Conservation (phyloP, 2,113 vertebrate species). For the Alexandromys fortis region DNA sequence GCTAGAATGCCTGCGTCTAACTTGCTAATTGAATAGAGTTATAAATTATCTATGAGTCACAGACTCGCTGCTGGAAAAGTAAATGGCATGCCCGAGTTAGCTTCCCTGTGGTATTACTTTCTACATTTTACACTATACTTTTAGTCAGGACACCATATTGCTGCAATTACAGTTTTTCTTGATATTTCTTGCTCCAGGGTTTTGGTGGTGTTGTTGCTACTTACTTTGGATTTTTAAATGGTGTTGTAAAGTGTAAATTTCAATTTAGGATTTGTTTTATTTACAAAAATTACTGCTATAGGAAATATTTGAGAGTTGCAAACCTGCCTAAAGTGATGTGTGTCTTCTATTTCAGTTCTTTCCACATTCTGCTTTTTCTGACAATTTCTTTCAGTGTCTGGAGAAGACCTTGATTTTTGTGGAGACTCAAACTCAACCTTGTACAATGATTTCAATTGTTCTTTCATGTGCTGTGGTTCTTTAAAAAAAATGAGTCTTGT, state of each 20-base stretch:
- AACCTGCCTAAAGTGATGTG: neutral
- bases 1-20: slow-evolving; percentile 26
- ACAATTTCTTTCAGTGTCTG: neutral
- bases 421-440: neutral
- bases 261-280: neutral
- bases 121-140: neutral
- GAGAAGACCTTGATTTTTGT: neutral
- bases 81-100: slow-evolving; percentile 7
- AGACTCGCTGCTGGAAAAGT: slow-evolving; percentile 9
- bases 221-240: neutral
- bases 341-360: neutral
- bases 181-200: neutral
- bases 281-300: neutral
- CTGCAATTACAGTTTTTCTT: fast-evolving
- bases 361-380: neutral
- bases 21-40: slow-evolving; percentile 73
- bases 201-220: neutral
- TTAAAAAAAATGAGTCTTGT: neutral
- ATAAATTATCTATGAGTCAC: slow-evolving; percentile 59
- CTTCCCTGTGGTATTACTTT: neutral
- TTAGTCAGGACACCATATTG: neutral
- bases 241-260: neutral
- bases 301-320: neutral
- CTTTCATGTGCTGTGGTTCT: neutral
- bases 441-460: neutral